Evolutionary conservation across 2,113 vertebrate genomes (phyloP).

Genomic region (Sinocyclocheilus maitianheensis): DNA sequence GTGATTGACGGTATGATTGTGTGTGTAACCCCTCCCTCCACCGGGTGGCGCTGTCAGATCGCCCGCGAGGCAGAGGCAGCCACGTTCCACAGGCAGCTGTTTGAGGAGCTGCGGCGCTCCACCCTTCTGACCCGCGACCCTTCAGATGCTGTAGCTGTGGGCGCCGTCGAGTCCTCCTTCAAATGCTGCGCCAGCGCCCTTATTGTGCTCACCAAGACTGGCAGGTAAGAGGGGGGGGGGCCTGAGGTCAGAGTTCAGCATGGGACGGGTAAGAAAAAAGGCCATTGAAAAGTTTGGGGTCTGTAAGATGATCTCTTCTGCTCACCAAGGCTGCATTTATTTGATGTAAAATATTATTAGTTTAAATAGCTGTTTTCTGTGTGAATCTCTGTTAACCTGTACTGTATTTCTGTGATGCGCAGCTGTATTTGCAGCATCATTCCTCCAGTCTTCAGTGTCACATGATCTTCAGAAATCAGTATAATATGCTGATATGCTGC

Average conservation of each 20-base stretch:
- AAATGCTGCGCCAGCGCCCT: conserved; percentile 96
- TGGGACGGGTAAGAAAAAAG: not conserved
- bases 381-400: too few species aligned
- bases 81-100: conserved; percentile 96
- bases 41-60: conserved; percentile 78
- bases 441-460: too few species aligned
- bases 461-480: too few species aligned
- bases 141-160: conserved; percentile 90
- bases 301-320: too few species aligned
- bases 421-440: too few species aligned
- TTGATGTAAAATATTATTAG: too few species aligned
- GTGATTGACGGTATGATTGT: conserved; percentile 55
- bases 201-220: conserved; percentile 95
- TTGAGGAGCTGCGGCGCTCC: conserved; percentile 92
- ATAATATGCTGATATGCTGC: too few species aligned
- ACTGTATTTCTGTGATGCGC: too few species aligned
- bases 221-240: conserved; percentile 88
- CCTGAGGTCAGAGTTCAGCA: not conserved
- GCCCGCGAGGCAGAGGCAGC: conserved; percentile 98
- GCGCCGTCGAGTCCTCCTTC: conserved; percentile 96
- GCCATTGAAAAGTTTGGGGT: too few species aligned
- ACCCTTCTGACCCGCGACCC: conserved; percentile 89
- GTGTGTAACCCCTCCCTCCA: conserved; percentile 64
- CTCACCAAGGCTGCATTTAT: not conserved
- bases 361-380: too few species aligned